A percentile compares a stretch with the other conserved stretches of the same genome.
These are phyloP conservation scores for Phaethornis superciliosus DNA, from an alignment of 2,113 vertebrate species.

Conservation along the genomic window DNA sequence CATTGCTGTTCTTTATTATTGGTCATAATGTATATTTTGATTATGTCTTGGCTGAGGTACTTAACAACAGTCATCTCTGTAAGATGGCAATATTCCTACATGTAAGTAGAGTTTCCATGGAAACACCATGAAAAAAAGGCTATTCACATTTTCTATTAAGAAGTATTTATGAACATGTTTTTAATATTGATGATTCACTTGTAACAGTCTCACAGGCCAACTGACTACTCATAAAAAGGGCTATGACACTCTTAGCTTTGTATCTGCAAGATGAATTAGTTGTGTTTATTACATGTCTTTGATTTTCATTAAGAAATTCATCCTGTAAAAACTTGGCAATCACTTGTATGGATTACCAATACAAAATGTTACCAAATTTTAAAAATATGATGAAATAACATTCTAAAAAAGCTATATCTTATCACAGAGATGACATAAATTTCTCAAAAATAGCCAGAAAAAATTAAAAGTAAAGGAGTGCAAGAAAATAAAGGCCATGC, in stretches of 20 bases:
- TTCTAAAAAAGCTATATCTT: not conserved
- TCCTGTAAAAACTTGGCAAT: not conserved
- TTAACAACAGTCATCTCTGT: not conserved
- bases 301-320: not conserved
- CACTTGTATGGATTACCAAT: not conserved
- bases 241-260: not conserved
- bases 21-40: conserved; percentile 7
- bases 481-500: not conserved
- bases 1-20: conserved; percentile 29
- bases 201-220: not conserved
- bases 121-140: not conserved
- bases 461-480: not conserved
- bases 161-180: not conserved
- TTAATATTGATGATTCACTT: not conserved
- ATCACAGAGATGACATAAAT: not conserved
- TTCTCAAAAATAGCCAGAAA: not conserved
- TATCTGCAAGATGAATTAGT: not conserved
- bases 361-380: not conserved
- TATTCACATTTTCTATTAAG: not conserved
- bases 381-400: not conserved
- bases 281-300: not conserved
- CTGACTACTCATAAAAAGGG: not conserved
- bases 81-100: conserved; percentile 12
- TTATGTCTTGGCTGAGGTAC: conserved; percentile 7
- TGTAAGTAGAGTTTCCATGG: not conserved